These are phyloP conservation scores for Sorex maritimensis DNA, from an alignment of 2,797 vertebrate genomes.

Conservation along the genomic window DNA sequence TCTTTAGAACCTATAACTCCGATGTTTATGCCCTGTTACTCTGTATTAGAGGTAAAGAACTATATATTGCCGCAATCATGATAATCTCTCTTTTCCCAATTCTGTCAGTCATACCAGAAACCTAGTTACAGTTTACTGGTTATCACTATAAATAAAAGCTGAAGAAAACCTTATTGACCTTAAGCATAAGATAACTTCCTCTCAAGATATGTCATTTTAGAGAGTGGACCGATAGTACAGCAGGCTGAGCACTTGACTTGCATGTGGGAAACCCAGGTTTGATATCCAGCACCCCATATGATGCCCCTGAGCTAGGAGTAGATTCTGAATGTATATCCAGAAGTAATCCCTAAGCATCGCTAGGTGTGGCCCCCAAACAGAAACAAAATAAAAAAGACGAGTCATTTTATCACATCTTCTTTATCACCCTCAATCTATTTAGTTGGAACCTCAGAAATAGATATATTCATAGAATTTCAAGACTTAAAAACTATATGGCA, in stretches of 20 bases:
- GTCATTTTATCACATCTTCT: neutral
- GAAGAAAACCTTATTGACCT: neutral
- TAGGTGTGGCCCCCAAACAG: too few relatives aligned
- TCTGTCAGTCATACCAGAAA: constrained; percentile 25
- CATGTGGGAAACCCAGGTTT: too few relatives aligned
- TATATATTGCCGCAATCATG: neutral
- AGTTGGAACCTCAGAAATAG: constrained; percentile 10
- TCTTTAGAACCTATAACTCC: constrained; percentile 20
- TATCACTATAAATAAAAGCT: constrained; percentile 38
- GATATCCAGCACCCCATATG: too few relatives aligned
- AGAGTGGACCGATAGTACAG: too few relatives aligned
- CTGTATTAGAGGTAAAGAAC: neutral
- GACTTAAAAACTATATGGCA: constrained; percentile 46
- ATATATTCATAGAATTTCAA: constrained; percentile 42
- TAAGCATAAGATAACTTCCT: constrained; percentile 37
- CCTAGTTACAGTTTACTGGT: neutral
- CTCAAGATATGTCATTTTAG: too few relatives aligned
- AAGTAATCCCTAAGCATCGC: too few relatives aligned
- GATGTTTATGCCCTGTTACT: neutral
- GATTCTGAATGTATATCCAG: too few relatives aligned
- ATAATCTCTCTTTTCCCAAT: constrained; percentile 4
- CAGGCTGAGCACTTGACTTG: too few relatives aligned
- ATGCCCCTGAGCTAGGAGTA: neutral
- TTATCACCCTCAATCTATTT: neutral
- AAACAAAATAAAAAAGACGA: constrained; percentile 49